phyloP scores from a whole-genome alignment of 1,140 invertebrate genomes.

The Drosophila ironensis region DNA sequence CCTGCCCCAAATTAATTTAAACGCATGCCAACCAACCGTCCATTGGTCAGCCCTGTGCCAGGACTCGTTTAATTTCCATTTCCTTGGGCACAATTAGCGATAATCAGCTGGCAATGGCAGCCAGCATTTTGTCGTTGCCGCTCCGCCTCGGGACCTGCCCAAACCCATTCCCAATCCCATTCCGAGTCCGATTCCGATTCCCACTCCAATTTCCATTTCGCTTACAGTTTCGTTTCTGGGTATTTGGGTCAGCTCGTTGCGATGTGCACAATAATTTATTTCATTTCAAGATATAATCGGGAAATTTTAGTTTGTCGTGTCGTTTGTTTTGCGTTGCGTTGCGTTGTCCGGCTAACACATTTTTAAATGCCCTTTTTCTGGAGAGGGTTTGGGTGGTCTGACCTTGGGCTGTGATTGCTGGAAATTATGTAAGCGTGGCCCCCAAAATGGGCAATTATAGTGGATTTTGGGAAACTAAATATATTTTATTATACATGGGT shows the following conservation, averaged over 20 bases:
- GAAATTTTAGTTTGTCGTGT: conserved; percentile 46
- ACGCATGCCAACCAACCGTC: neutral
- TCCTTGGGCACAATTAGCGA: conserved; percentile 68
- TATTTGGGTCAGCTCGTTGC: conserved; percentile 70
- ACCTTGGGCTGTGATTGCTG: conserved; percentile 54
- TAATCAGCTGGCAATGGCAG: conserved; percentile 60
- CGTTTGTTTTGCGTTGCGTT: conserved; percentile 31
- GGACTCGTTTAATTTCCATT: conserved; percentile 57
- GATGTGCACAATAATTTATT: conserved; percentile 69
- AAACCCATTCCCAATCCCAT: conserved; percentile 27
- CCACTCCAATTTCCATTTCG: conserved; percentile 20
- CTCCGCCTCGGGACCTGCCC: neutral
- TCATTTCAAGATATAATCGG: conserved; percentile 66
- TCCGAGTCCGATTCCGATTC: conserved; percentile 31
- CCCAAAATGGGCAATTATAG: conserved; percentile 32
- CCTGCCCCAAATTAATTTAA: conserved; percentile 38
- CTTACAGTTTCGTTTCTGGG: conserved; percentile 7
- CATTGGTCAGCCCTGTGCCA: conserved; percentile 1
- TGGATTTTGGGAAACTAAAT: conserved; percentile 6
- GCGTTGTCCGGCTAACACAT: conserved; percentile 24
- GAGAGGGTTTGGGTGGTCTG: conserved; percentile 18
- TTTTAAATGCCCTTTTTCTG: conserved; percentile 54
- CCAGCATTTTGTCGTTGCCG: conserved; percentile 29
- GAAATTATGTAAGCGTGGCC: conserved; percentile 26
- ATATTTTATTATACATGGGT: conserved; percentile 8